A percentile compares a stretch with the other conserved stretches of the same genome.
phyloP scores from a whole-genome alignment of 1,140 invertebrate genomes.

The Rhagoletis zephyria region DNA sequence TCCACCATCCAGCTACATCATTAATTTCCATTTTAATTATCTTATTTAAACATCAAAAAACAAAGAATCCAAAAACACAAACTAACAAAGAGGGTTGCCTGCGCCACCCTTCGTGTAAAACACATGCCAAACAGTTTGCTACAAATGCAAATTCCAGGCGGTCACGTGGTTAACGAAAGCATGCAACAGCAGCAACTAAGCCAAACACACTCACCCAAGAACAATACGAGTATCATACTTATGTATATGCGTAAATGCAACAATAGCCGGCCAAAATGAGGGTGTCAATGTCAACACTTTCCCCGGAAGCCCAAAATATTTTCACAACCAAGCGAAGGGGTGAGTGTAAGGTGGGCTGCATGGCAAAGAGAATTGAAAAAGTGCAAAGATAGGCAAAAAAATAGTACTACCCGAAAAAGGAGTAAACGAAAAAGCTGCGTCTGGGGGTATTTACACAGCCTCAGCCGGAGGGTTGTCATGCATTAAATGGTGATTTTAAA shows the following conservation, averaged over 20 bases:
- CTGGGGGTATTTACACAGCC: slow-evolving; percentile 7
- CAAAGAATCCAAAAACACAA: background rate
- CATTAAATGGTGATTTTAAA: slow-evolving; percentile 49
- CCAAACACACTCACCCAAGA: background rate
- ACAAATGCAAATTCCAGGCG: slow-evolving; percentile 37
- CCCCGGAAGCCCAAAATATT: background rate
- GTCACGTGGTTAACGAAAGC: slow-evolving; percentile 40
- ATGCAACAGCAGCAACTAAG: background rate
- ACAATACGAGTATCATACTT: background rate
- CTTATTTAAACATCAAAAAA: background rate
- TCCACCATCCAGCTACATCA: slow-evolving; percentile 42
- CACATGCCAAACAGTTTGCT: background rate
- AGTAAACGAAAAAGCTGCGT: background rate
- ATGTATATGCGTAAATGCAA: slow-evolving; percentile 22
- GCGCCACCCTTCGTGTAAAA: background rate
- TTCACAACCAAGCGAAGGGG: background rate
- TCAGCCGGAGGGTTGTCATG: background rate
- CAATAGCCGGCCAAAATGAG: slow-evolving; percentile 23
- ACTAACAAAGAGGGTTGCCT: background rate
- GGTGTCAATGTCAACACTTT: slow-evolving; percentile 49
- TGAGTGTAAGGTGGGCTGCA: background rate
- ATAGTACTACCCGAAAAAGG: background rate
- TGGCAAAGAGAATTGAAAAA: slow-evolving; percentile 11
- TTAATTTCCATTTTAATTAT: slow-evolving; percentile 49
- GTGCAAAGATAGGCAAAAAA: background rate